Conservation (phyloP, 30 jellyfish, hydroid and myxozoan species). For the Pelagia noctiluca region DNA sequence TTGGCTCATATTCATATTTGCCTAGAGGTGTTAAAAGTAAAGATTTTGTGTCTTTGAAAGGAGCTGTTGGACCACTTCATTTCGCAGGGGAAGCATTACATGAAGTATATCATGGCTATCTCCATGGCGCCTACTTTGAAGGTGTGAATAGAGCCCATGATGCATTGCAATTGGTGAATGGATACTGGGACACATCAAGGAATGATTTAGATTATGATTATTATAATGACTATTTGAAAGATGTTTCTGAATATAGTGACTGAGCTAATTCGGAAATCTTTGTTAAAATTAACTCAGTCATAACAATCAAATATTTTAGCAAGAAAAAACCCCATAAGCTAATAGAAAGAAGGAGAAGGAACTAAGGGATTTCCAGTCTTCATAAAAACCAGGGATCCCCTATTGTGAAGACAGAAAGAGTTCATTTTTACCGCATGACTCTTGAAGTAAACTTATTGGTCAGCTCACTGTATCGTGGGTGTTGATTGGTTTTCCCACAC, state of each 20-base stretch:
- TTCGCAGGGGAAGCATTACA: constrained; percentile 77
- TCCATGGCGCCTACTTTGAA: constrained; percentile 73
- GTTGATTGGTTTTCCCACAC: too few species aligned
- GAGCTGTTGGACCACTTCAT: constrained; percentile 66
- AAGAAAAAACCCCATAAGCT: too few species aligned
- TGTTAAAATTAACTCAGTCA: too few species aligned
- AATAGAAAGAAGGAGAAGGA: too few species aligned
- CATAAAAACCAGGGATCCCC: too few species aligned
- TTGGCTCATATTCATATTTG: constrained; percentile 69
- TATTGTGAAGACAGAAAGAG: too few species aligned
- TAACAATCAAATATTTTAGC: too few species aligned
- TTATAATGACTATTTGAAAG: constrained; percentile 57
- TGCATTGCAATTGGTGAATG: constrained; percentile 33
- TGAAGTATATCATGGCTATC: constrained; percentile 63
- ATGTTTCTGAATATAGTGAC: constrained; percentile 48
- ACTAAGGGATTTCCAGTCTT: too few species aligned
- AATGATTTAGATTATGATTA: not conserved
- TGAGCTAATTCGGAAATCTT: too few species aligned
- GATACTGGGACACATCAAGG: not conserved
- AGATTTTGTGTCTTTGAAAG: constrained; percentile 45
- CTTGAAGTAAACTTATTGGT: too few species aligned
- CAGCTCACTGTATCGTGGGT: too few species aligned
- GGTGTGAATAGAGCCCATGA: constrained; percentile 60
- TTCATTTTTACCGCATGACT: too few species aligned
- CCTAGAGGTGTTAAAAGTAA: constrained; percentile 12